phyloP scores from a whole-genome alignment of 1,140 invertebrate genomes.

The Colletes gigas region DNA sequence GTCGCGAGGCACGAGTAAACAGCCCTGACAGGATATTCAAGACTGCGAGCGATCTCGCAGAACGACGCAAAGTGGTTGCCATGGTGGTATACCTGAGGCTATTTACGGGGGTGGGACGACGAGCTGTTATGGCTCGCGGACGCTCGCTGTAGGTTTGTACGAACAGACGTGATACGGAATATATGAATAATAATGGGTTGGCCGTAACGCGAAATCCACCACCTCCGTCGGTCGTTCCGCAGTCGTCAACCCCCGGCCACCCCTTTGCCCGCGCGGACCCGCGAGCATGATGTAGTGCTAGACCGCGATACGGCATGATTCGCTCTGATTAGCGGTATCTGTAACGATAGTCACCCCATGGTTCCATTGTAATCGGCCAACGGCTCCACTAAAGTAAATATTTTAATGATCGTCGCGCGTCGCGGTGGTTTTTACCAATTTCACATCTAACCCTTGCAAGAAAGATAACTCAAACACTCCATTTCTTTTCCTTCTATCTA shows the following conservation, averaged over 20 bases:
- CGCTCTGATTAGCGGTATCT: constrained; percentile 80
- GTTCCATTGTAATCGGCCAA: constrained; percentile 47
- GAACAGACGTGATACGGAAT: constrained; percentile 79
- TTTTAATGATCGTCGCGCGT: constrained; percentile 25
- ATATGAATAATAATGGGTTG: constrained; percentile 81
- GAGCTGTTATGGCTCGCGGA: constrained; percentile 64
- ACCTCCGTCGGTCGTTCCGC: constrained; percentile 58
- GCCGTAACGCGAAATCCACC: constrained; percentile 72
- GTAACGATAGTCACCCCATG: constrained; percentile 71
- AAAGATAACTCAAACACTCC: too few relatives aligned
- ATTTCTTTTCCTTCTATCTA: too few relatives aligned
- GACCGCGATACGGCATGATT: constrained; percentile 75
- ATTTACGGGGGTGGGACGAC: constrained; percentile 69
- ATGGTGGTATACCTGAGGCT: constrained; percentile 57
- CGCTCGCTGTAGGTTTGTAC: constrained; percentile 70
- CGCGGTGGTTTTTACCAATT: neutral
- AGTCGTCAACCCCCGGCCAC: constrained; percentile 57
- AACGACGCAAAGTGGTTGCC: constrained; percentile 59
- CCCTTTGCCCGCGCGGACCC: constrained; percentile 29
- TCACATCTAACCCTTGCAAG: neutral
- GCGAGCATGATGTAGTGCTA: constrained; percentile 73
- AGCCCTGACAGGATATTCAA: constrained; percentile 35
- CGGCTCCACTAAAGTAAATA: constrained; percentile 28
- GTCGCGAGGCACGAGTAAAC: constrained; percentile 1
- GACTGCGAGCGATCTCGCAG: constrained; percentile 18